Evolutionary conservation across 2,113 vertebrate species (phyloP), one percentile per base, ranked within the genome.

Genomic region (Psettodes erumei): DNA sequence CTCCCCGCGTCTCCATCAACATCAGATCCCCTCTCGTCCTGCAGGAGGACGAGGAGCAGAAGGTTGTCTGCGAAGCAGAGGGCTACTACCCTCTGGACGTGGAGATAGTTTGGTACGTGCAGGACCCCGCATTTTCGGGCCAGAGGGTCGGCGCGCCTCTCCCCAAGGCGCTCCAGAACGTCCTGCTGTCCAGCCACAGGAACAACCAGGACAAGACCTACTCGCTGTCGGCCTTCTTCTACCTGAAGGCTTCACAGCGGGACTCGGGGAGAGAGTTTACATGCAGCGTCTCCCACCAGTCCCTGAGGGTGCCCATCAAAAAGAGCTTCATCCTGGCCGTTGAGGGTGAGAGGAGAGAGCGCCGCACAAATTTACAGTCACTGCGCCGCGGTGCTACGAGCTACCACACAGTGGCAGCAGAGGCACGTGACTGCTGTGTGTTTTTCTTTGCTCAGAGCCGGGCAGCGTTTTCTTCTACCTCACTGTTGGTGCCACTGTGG

Each of bases 51-150:
- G 50, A 51, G 8, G 91, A 91, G 21, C 85, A 90, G 62, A 95
- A 92, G 84, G 71, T 95, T 47, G 5, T 90, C 9, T 95, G 95
- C 53, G 61, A 85, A 0, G 86, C 85, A 7, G 83, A 81, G 6
- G 68, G 65, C 16, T 95, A 91, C 87, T 94, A 92, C 84, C 95
- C 95, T 0, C 82, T 93, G 32, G 91, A 93, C 16, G 94, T 93
- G 55, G 87, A 83, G 9, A 91, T 93, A 0, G 81, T 75, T 37
- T 94, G 94, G 95, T 75, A 69, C 69, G 10, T 68, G 54, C 75
- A 87, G 65, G 84, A 88, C 27, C 72, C 60, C 0, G 67, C 71
- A 2, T 82, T 61, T 5, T 40, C 42, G 0, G 56, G 58, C 19
- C 64, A 82, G 75, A 47, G 54, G 0, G 75, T 61, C 0, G 88